phyloP scores from a whole-genome alignment of 2,797 vertebrate species.

The Enteromius trimaculatus region DNA sequence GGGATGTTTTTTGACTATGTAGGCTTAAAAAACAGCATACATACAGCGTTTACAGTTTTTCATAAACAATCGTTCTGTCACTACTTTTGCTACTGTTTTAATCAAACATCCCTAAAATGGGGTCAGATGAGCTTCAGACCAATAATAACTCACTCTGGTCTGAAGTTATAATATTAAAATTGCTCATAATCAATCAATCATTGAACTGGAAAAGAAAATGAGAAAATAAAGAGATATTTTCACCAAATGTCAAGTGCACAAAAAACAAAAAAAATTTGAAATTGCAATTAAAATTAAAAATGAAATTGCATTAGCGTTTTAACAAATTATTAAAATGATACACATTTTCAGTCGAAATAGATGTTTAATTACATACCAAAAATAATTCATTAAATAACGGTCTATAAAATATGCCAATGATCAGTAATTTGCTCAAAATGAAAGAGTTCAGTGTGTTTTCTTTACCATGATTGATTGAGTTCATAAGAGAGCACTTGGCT shows the following conservation, averaged over 20 bases:
- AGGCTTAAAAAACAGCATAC: no score
- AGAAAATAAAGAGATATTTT: neutral
- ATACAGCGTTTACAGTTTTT: no score
- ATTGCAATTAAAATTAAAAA: no score
- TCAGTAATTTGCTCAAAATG: neutral
- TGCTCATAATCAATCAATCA: no score
- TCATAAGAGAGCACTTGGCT: neutral
- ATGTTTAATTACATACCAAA: neutral
- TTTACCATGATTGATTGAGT: neutral
- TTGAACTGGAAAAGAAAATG: no score
- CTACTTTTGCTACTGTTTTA: neutral
- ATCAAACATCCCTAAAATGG: neutral
- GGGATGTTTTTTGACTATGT: no score
- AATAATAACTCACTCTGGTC: no score
- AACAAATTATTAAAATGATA: neutral
- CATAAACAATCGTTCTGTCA: neutral
- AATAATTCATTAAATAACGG: neutral
- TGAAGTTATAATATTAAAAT: neutral
- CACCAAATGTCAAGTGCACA: neutral
- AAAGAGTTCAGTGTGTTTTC: slow-evolving; percentile 5
- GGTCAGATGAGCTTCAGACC: neutral
- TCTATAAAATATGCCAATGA: neutral
- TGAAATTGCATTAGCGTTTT: neutral
- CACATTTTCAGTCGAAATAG: neutral
- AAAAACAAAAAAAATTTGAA: no score